Evolutionary conservation across 2,113 vertebrate species (phyloP), one percentile per base, ranked within the genome.

Genomic region (Psilopogon haemacephalus): DNA sequence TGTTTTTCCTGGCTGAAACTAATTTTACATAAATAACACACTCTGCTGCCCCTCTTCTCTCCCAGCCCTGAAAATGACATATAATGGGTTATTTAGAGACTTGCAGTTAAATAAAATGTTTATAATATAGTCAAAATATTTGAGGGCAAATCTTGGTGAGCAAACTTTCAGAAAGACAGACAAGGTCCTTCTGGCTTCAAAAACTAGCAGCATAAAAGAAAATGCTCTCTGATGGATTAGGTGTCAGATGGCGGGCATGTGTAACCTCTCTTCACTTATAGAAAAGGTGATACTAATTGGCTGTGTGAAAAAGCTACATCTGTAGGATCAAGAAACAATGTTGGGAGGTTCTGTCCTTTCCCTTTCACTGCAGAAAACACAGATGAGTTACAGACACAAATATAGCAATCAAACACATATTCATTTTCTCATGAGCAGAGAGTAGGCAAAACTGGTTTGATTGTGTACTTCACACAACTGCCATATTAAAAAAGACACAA

Each of bases 111-210:
- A 92, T 37, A 67, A 83, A 88, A 88, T 37, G 64, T 79, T 96
- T 28, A 86, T 81, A 92, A 90, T 91, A 93, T 14, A 82, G 7
- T 80, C 24, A 86, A 93, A 92, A 87, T 35, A 92, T 55, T 67
- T 74, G 60, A 93, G 40, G 13, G 46, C 13, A 27, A 79, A 46
- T 58, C 78, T 79, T 68, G 46, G 60, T 81, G 62, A 58, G n/a
- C n/a, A 91, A 10, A 42, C 32, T 86, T 96, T 79, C 83, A 24
- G 62, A 72, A 82, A 60, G 44, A 67, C 72, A n/a, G 32, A 93
- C 40, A 94, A 89, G 27, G 30, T 85, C 65, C 58, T 75, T 35
- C 33, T 87, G 72, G 42, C 91, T 72, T 54, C 42, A 73, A 40
- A 89, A 92, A 83, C 64, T 73, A 40, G 2, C 12, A 42, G 54